phyloP scores from a whole-genome alignment of 2,113 vertebrate species.

The Apistogramma diplotaenia region DNA sequence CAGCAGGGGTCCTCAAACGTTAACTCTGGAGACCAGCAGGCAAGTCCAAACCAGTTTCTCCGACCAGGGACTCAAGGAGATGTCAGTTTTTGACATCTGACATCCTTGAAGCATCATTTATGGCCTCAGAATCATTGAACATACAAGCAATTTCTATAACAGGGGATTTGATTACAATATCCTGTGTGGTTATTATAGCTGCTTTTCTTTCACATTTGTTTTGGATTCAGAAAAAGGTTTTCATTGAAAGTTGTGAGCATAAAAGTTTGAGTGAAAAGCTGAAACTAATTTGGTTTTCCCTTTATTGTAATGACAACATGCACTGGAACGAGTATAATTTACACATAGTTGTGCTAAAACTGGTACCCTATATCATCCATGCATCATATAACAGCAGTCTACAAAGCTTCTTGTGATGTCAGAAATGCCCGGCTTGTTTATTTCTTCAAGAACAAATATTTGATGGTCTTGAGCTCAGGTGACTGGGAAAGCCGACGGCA shows the following conservation, averaged over 20 bases:
- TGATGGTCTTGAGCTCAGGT: too few species aligned
- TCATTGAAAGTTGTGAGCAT: background rate
- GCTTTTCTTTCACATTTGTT: background rate
- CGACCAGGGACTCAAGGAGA: accelerated
- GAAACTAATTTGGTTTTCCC: background rate
- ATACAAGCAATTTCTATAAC: background rate
- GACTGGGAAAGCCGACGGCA: too few species aligned
- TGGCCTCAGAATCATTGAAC: background rate
- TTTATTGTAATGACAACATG: background rate
- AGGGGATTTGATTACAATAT: background rate
- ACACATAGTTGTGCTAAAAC: background rate
- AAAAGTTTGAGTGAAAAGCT: background rate
- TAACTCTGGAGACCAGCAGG: background rate
- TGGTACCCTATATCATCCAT: background rate
- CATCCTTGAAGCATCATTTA: background rate
- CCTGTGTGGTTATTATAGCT: accelerated
- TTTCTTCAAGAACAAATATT: background rate
- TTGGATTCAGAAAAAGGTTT: background rate
- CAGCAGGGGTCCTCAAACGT: background rate
- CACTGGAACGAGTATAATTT: background rate
- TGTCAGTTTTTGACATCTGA: background rate
- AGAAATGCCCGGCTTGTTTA: background rate
- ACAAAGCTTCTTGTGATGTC: too few species aligned
- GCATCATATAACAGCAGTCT: background rate
- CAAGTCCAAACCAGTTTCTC: background rate